Base-by-base conservation (phyloP, 23 tunicate species). In the Styela plicata region DNA sequence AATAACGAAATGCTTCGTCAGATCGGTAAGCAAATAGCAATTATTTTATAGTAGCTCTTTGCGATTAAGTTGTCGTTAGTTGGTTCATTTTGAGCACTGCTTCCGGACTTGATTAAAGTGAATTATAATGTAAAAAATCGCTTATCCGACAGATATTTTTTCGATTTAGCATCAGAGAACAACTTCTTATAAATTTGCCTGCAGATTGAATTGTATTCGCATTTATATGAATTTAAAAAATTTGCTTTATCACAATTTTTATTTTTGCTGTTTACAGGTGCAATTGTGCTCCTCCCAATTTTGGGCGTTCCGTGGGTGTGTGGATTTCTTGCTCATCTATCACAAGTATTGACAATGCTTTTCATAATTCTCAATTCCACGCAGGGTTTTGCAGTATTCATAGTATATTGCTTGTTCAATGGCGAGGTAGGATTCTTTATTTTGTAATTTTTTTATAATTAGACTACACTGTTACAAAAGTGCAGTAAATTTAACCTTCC, bases 281-380 rank as follows among this genome's bases (percentile, higher is more conserved):
- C 91, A 10, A 69, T 75, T 13, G 91, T 91, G 3, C 86, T 91
- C 1, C 84, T 91, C 18, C 97, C 97, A 1, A 64, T 91, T 10
- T 77, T 91, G 74, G 97, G 97, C 0, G 83, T 91, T 37, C 88
- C 91, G 24, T 91, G 97, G 97, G 68, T 91, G 16, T 67, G 79
- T 32, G 97, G 97, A 26, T 62, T 86, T 63, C 67, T 87, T 32
- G 80, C 84, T 10, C 64, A 79, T 78, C n/a, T 34, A 33, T 87
- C 92, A 30, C 89, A 23, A 26, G 88, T 86, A 0, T 74, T 91
- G 25, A 25, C 66, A 13, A 52, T 86, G 33, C 26, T 83, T 19
- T 91, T 91, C 74, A 85, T 91, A 24, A 33, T 87, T 30, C 73
- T 91, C 26, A 87, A 87, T 53, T 83, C 97, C 10, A 25, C 85